These are phyloP conservation scores for Anguilla rostrata DNA, from an alignment of 2,113 vertebrate genomes.

Conservation along the genomic window DNA sequence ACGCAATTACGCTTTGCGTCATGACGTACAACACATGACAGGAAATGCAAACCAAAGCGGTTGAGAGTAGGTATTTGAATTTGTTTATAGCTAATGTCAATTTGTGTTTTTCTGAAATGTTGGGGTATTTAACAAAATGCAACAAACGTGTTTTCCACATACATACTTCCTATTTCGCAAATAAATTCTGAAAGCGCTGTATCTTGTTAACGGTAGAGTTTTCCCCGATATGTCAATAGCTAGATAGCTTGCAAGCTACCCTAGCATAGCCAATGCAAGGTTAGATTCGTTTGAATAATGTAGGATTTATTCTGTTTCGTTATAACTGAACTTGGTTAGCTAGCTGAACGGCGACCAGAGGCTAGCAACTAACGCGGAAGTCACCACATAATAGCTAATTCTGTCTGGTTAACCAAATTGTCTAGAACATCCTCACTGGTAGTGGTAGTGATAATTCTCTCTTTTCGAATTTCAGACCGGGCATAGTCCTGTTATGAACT, in stretches of 20 bases:
- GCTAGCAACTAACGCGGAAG: neutral
- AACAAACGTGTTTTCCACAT: neutral
- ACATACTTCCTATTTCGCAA: neutral
- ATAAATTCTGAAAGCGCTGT: neutral
- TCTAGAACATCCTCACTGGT: no score
- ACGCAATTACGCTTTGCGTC: constrained; percentile 24
- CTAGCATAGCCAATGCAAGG: neutral
- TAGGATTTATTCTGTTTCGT: neutral
- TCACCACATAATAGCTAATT: neutral
- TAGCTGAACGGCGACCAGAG: no score
- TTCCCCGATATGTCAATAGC: neutral
- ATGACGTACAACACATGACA: constrained; percentile 42
- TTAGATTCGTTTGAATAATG: neutral
- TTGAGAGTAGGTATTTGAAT: constrained; percentile 10
- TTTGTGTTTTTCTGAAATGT: neutral
- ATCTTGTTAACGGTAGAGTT: neutral
- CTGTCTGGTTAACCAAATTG: no score
- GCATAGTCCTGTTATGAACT: neutral
- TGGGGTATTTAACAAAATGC: neutral
- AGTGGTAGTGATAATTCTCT: no score
- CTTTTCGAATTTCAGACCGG: neutral
- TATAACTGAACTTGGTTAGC: neutral
- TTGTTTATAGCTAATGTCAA: neutral
- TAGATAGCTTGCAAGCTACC: neutral
- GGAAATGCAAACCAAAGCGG: constrained; percentile 45